Conservation (phyloP, 2,888 invertebrate species). For the Drosophila atripex region DNA sequence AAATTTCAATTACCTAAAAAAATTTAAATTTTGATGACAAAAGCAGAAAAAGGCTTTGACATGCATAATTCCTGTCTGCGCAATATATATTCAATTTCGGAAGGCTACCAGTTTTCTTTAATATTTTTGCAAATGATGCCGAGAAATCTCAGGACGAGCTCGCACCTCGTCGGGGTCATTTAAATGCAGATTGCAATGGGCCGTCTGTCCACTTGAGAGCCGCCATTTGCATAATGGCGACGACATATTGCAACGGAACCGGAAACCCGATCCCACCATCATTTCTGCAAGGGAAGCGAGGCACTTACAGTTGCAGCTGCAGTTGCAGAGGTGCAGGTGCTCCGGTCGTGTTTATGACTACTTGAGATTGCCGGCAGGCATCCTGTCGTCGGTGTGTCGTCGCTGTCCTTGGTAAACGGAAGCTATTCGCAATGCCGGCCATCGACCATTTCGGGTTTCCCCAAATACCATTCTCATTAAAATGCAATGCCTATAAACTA, state of each 20-base stretch:
- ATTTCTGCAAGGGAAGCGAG: neutral
- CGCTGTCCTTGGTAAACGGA: conserved; percentile 58
- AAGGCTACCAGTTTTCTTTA: conserved; percentile 20
- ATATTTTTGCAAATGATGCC: conserved; percentile 74
- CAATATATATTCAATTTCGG: conserved; percentile 25
- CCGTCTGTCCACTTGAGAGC: conserved; percentile 35
- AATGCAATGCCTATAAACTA: conserved; percentile 69
- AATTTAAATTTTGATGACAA: conserved; percentile 22
- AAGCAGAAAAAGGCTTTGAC: conserved; percentile 8
- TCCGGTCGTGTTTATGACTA: conserved; percentile 71
- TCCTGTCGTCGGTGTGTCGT: conserved; percentile 36
- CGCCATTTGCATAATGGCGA: conserved; percentile 71
- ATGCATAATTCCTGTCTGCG: conserved; percentile 36
- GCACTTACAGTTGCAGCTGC: conserved; percentile 38
- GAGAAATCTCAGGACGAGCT: conserved; percentile 59
- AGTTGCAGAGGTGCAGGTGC: conserved; percentile 65
- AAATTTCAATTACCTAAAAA: conserved; percentile 33
- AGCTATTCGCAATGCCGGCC: conserved; percentile 36
- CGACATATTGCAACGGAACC: conserved; percentile 77
- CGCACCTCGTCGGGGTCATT: conserved; percentile 67
- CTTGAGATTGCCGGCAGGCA: conserved; percentile 53
- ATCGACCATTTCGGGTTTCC: conserved; percentile 39
- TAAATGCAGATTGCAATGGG: conserved; percentile 78
- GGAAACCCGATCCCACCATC: conserved; percentile 57
- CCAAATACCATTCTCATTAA: conserved; percentile 50